Evolutionary conservation across 2,888 invertebrate species (phyloP).

Genomic region (Spodoptera exigua): DNA sequence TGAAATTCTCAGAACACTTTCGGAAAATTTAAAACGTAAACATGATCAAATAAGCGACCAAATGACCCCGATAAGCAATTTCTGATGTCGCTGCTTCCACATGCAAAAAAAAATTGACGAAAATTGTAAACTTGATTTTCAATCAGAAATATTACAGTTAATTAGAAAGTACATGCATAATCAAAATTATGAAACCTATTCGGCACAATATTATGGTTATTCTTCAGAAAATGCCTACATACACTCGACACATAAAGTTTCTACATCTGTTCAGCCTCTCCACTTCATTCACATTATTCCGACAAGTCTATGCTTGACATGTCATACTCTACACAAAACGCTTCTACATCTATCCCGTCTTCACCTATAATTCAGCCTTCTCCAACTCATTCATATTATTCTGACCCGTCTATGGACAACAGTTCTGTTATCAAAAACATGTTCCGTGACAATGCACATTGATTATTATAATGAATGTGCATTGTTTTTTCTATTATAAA

Average conservation of each 20-base stretch:
- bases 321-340: slow-evolving; percentile 55
- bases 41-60: slow-evolving; percentile 53
- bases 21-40: slow-evolving; percentile 53
- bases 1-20: slow-evolving; percentile 57
- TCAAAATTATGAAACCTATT: slow-evolving; percentile 57
- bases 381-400: slow-evolving; percentile 51
- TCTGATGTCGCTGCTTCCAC: slow-evolving; percentile 55
- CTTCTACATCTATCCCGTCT: slow-evolving; percentile 47
- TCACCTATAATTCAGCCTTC: slow-evolving; percentile 55
- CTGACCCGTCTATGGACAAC: slow-evolving; percentile 46
- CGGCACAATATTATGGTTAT: slow-evolving; percentile 57
- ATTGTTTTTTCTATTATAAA: slow-evolving; percentile 20
- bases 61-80: slow-evolving; percentile 51
- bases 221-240: slow-evolving; percentile 53
- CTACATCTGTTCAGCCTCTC: slow-evolving; percentile 55
- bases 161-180: slow-evolving; percentile 60
- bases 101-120: slow-evolving; percentile 53
- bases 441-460: slow-evolving; percentile 52
- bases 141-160: slow-evolving; percentile 56
- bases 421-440: slow-evolving; percentile 55
- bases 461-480: slow-evolving; percentile 49
- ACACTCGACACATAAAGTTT: slow-evolving; percentile 54
- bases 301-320: slow-evolving; percentile 57
- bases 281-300: slow-evolving; percentile 50
- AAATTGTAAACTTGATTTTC: slow-evolving; percentile 48